Conservation (phyloP, 2,113 vertebrate species). For the Antennarius striatus region DNA sequence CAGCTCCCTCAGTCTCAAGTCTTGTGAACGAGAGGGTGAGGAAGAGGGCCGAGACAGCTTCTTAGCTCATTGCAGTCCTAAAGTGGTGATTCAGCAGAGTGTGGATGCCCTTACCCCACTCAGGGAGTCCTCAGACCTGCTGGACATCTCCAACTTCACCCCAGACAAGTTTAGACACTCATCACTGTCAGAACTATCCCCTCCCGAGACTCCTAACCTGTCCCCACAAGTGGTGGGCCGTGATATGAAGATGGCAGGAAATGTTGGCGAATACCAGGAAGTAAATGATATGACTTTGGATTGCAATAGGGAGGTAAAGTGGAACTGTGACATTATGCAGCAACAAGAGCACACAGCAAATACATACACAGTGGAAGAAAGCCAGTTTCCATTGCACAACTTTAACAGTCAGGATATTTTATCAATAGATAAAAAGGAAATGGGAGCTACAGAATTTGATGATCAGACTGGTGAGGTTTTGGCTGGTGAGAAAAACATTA, state of each 20-base stretch:
- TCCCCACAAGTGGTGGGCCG: slow-evolving; percentile 92
- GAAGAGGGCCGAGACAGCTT: slow-evolving; percentile 95
- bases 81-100: slow-evolving; percentile 97
- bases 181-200: slow-evolving; percentile 94
- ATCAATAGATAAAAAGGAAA: slow-evolving; percentile 84
- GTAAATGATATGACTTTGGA: slow-evolving; percentile 80
- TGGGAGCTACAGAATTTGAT: slow-evolving; percentile 84
- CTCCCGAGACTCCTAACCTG: slow-evolving; percentile 95
- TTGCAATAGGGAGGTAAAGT: slow-evolving; percentile 87
- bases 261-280: slow-evolving; percentile 88
- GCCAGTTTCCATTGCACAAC: slow-evolving; percentile 93
- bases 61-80: slow-evolving; percentile 97
- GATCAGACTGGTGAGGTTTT: slow-evolving; percentile 85
- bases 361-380: slow-evolving; percentile 88
- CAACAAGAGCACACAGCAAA: slow-evolving; percentile 82
- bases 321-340: slow-evolving; percentile 89
- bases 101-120: slow-evolving; percentile 93
- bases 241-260: slow-evolving; percentile 86
- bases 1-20: slow-evolving; percentile 95
- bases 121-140: slow-evolving; percentile 95
- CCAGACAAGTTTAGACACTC: slow-evolving; percentile 98
- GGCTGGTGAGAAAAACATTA: slow-evolving; percentile 86
- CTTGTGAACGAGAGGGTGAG: slow-evolving; percentile 93
- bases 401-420: slow-evolving; percentile 92
- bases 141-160: slow-evolving; percentile 99